Conservation (phyloP, 2,797 vertebrate species). For the Coranthus polyacanthus region DNA sequence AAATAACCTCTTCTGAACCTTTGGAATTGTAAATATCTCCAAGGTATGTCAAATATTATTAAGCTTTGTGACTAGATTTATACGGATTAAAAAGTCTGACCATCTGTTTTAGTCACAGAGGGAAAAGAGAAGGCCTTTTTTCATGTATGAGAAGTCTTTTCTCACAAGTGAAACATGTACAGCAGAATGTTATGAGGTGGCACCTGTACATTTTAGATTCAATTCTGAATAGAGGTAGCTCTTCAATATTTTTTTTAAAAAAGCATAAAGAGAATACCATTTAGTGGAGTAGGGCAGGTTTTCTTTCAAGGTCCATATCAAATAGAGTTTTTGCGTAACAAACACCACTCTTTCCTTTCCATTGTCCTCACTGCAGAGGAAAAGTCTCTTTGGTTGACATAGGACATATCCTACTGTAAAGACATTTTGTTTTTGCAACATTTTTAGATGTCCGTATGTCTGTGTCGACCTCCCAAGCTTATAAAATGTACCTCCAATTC, state of each 20-base stretch:
- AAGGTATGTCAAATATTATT: not conserved
- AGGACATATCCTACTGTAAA: not conserved
- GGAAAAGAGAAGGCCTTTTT: no score
- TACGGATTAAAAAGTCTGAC: not conserved
- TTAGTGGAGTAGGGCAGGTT: no score
- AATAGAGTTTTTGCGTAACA: no score
- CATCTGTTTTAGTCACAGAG: constrained; percentile 3
- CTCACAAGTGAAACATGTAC: no score
- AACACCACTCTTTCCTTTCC: not conserved
- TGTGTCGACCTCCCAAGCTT: not conserved
- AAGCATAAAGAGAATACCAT: no score
- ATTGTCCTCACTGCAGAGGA: constrained; percentile 15
- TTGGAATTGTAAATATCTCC: not conserved
- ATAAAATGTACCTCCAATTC: not conserved
- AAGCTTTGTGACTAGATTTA: not conserved
- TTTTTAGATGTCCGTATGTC: no score
- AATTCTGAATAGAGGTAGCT: no score
- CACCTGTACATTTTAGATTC: no score
- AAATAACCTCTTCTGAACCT: not conserved
- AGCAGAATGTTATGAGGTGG: no score
- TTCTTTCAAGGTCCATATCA: no score
- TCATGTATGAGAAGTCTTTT: no score
- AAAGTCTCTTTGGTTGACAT: not conserved
- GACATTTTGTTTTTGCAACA: constrained; percentile 1
- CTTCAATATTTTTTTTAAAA: no score